phyloP scores from a whole-genome alignment of 2,113 vertebrate genomes.

The Xerus inauris region DNA sequence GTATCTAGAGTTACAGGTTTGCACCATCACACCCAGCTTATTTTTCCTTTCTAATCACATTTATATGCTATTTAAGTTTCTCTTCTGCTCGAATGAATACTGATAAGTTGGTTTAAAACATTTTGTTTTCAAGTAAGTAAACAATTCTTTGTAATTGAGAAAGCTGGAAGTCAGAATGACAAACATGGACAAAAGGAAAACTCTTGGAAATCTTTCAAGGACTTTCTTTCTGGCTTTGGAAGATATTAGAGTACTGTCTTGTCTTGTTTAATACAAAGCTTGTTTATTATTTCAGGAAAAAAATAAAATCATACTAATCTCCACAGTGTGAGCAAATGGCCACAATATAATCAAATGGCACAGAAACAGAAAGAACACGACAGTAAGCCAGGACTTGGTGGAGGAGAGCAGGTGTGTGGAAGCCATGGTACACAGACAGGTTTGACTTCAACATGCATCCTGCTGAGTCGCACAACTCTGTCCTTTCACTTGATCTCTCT shows the following conservation, averaged over 20 bases:
- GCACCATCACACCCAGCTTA: background rate
- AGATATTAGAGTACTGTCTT: background rate
- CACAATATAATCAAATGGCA: background rate
- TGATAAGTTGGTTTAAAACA: background rate
- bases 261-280: conserved; percentile 34
- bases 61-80: background rate
- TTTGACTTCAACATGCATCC: background rate
- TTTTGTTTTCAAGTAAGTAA: conserved; percentile 38
- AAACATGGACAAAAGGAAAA: background rate
- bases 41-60: conserved; percentile 18
- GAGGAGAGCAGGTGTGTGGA: background rate
- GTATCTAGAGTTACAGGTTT: background rate
- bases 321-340: background rate
- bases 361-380: background rate
- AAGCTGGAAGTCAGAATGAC: conserved; percentile 5
- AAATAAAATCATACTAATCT: background rate
- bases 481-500: background rate
- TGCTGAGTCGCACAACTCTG: background rate
- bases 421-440: no score
- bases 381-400: background rate
- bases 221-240: background rate
- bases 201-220: background rate
- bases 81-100: background rate
- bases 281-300: background rate
- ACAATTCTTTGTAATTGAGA: background rate